phyloP scores from a whole-genome alignment of 2,797 vertebrate genomes.

The Neosilurus hyrtlii region DNA sequence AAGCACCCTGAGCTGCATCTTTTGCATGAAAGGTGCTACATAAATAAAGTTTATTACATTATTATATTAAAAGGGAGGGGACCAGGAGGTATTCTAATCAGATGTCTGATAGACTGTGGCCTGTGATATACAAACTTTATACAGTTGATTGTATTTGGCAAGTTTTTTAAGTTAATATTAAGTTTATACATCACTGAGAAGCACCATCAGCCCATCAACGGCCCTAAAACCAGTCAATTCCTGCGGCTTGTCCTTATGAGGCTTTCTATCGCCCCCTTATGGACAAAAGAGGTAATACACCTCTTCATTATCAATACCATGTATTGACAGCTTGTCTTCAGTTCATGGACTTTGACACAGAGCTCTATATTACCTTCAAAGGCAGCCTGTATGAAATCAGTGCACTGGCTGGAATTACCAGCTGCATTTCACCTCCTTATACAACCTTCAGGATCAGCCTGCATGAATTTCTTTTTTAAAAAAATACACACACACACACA shows the following conservation, averaged over 20 bases:
- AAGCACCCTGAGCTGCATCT: too few relatives aligned
- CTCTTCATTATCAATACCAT: conserved; percentile 13
- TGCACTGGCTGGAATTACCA: background rate
- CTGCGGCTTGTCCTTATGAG: background rate
- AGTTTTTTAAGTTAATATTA: background rate
- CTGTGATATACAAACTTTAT: background rate
- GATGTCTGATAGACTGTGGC: background rate
- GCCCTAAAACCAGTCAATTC: too few relatives aligned
- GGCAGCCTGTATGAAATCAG: conserved; percentile 9
- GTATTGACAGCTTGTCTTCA: conserved; percentile 28
- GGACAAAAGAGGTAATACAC: conserved; percentile 6
- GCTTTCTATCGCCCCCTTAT: conserved; percentile 12
- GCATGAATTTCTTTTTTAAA: conserved; percentile 6
- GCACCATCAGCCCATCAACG: background rate
- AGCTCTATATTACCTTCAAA: background rate
- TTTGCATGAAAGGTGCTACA: too few relatives aligned
- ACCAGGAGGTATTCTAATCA: too few relatives aligned
- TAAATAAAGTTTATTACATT: background rate
- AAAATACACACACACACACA: too few relatives aligned
- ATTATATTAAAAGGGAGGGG: too few relatives aligned
- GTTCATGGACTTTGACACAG: conserved; percentile 54
- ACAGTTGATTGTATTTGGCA: background rate
- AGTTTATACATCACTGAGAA: background rate
- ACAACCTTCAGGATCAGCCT: background rate
- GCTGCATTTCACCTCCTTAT: background rate